phyloP scores from a whole-genome alignment of 2,797 vertebrate species.

The Odontamblyopus lacepedii region DNA sequence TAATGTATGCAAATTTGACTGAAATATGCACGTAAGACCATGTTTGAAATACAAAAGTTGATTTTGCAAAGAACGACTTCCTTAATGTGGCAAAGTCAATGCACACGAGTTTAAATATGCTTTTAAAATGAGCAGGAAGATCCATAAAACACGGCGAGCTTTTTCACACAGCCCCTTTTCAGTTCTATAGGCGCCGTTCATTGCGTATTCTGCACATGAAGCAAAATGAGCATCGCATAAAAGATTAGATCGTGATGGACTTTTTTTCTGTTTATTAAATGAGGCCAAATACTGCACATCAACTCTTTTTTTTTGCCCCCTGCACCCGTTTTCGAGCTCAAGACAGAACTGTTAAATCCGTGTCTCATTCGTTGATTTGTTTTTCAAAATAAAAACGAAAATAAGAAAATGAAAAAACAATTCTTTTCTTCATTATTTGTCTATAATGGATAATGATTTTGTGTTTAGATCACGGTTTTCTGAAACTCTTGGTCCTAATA shows the following conservation, averaged over 20 bases:
- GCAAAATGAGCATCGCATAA: constrained; percentile 29
- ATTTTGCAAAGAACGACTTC: not conserved
- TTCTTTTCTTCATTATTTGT: too few relatives aligned
- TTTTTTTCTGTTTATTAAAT: constrained; percentile 27
- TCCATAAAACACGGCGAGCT: constrained; percentile 26
- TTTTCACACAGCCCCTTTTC: constrained; percentile 18
- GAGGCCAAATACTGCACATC: not conserved
- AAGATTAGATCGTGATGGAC: constrained; percentile 13
- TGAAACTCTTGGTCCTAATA: too few relatives aligned
- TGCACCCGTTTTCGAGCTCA: constrained; percentile 11
- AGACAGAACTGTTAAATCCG: too few relatives aligned
- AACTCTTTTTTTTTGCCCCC: not conserved
- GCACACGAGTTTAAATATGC: not conserved
- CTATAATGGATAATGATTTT: too few relatives aligned
- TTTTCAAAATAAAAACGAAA: too few relatives aligned
- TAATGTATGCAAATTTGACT: not conserved
- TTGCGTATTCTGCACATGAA: constrained; percentile 32
- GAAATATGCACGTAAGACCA: not conserved
- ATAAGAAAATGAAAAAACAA: too few relatives aligned
- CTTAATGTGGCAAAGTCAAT: not conserved
- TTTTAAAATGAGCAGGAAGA: constrained; percentile 17
- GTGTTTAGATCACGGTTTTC: too few relatives aligned
- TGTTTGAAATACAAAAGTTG: not conserved
- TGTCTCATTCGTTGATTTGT: too few relatives aligned
- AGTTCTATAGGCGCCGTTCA: constrained; percentile 27